Conservation (phyloP, 1,140 invertebrate genomes). For the Agraylea sexmaculata region DNA sequence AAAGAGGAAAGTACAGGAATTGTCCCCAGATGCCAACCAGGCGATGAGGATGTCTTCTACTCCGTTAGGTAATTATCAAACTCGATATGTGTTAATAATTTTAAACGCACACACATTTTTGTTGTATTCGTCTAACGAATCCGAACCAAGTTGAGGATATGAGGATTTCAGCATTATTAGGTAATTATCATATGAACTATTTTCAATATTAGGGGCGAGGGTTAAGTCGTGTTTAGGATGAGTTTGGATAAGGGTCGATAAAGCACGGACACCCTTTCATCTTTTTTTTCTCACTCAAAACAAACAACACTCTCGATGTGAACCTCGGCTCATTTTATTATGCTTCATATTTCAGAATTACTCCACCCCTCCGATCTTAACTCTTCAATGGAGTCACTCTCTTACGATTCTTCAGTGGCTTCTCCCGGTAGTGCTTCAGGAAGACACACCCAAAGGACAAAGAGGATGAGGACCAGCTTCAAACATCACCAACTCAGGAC, state of each 20-base stretch:
- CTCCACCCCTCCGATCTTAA: conserved; percentile 59
- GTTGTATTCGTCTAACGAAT: too few relatives aligned
- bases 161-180: too few relatives aligned
- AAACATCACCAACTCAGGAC: conserved; percentile 94
- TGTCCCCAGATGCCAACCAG: conserved; percentile 47
- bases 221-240: too few relatives aligned
- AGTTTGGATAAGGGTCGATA: too few relatives aligned
- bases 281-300: too few relatives aligned
- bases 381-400: conserved; percentile 64
- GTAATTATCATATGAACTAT: too few relatives aligned
- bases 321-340: conserved; percentile 5
- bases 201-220: not conserved
- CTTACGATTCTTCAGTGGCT: conserved; percentile 59
- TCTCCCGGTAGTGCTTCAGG: conserved; percentile 53
- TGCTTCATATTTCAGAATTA: conserved; percentile 44
- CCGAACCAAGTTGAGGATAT: too few relatives aligned
- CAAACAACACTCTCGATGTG: too few relatives aligned
- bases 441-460: conserved; percentile 52
- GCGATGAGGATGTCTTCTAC: conserved; percentile 55
- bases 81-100: conserved; percentile 16
- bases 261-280: too few relatives aligned
- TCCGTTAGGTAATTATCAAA: conserved; percentile 49
- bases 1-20: conserved; percentile 57
- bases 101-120: too few relatives aligned
- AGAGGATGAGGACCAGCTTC: conserved; percentile 91